These are phyloP conservation scores for Melitaea athalia DNA, from an alignment of 2,888 invertebrate genomes.

Conservation along the genomic window DNA sequence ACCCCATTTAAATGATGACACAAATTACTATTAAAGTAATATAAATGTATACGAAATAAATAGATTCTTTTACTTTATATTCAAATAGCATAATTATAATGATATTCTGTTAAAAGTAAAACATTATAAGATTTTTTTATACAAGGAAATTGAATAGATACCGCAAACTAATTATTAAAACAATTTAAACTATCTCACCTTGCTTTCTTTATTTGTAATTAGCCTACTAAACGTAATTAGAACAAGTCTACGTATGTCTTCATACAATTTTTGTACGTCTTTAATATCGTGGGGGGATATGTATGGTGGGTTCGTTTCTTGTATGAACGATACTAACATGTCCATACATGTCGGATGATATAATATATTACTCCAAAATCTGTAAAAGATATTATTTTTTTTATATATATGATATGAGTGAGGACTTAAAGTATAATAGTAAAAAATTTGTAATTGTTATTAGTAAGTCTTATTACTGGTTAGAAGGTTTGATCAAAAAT, in stretches of 20 bases:
- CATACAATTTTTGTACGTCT: conserved; percentile 75
- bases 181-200: conserved; percentile 71
- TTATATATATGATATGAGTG: too few relatives aligned
- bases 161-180: not conserved
- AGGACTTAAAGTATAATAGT: too few relatives aligned
- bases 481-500: too few relatives aligned
- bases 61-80: too few relatives aligned
- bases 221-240: conserved; percentile 89
- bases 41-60: too few relatives aligned
- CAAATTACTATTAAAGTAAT: too few relatives aligned
- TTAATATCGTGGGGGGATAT: conserved; percentile 73
- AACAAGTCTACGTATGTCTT: conserved; percentile 84
- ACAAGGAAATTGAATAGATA: not conserved
- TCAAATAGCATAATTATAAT: too few relatives aligned
- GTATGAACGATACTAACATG: conserved; percentile 87
- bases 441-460: too few relatives aligned
- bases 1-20: too few relatives aligned
- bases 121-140: not conserved
- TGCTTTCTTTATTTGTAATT: conserved; percentile 89
- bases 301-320: conserved; percentile 87
- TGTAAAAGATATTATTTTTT: conserved; percentile 49
- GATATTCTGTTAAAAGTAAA: too few relatives aligned
- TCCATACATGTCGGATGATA: conserved; percentile 85
- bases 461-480: too few relatives aligned
- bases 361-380: conserved; percentile 88